Percentiles rank a stretch among this genome's conserved stretches.
Conservation (phyloP, 2,888 invertebrate genomes). For the Drepanosiphum platanoidis region DNA sequence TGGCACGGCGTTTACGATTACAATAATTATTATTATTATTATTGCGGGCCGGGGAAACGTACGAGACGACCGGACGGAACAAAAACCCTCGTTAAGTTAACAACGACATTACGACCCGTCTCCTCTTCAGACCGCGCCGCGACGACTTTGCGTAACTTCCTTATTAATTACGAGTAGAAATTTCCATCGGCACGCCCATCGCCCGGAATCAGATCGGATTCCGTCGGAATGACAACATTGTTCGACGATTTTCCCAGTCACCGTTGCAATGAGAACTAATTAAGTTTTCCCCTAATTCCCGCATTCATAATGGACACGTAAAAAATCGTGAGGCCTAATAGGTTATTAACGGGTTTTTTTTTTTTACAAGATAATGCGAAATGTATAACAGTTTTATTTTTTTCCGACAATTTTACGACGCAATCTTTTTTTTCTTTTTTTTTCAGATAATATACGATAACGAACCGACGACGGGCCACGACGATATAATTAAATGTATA, state of each 20-base stretch:
- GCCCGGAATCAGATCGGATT: neutral
- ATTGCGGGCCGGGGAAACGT: too few species aligned
- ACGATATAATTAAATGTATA: too few species aligned
- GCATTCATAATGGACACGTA: neutral
- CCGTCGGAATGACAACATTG: conserved; percentile 4
- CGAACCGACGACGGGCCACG: too few species aligned
- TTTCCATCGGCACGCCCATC: neutral
- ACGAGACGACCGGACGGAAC: too few species aligned
- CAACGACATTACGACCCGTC: neutral
- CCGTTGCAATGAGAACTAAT: neutral
- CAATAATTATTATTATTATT: neutral
- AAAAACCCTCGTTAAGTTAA: neutral
- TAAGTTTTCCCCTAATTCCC: neutral
- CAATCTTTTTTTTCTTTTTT: neutral
- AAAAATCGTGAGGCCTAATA: neutral
- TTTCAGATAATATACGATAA: neutral
- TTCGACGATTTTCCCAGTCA: neutral
- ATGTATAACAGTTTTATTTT: neutral
- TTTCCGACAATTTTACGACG: neutral
- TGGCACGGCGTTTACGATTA: neutral
- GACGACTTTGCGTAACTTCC: neutral
- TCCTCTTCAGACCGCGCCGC: neutral
- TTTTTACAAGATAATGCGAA: neutral
- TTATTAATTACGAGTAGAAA: too few species aligned
- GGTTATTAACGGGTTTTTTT: neutral